Percentiles rank a stretch among this genome's conserved stretches.
Evolutionary conservation across 2,797 vertebrate genomes (phyloP).

Genomic region (Myripristis jacobus): DNA sequence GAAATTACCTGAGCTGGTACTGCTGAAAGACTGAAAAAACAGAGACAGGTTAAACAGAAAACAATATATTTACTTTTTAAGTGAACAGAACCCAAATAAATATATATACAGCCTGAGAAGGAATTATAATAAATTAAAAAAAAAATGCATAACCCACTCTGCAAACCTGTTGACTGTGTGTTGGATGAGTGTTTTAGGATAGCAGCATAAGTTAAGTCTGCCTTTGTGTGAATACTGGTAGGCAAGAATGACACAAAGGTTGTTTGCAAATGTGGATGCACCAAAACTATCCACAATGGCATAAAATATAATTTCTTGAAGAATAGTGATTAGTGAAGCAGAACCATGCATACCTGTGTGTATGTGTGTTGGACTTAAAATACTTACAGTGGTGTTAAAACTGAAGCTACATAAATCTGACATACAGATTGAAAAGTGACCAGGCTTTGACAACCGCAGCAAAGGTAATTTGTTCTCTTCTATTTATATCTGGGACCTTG

Average conservation of each 20-base stretch:
- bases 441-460: background rate
- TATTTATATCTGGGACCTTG: conserved; percentile 63
- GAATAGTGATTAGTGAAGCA: background rate
- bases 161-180: too few relatives aligned
- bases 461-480: conserved; percentile 35
- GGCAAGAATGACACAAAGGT: background rate
- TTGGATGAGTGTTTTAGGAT: too few relatives aligned
- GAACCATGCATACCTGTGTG: background rate
- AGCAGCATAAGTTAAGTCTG: background rate
- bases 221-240: background rate
- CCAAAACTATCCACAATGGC: background rate
- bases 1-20: conserved; percentile 18
- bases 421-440: conserved; percentile 6
- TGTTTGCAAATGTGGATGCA: background rate
- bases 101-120: background rate
- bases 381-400: background rate
- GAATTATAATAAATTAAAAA: background rate
- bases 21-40: background rate
- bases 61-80: too few relatives aligned
- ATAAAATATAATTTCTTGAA: background rate
- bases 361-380: background rate
- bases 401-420: background rate
- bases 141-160: background rate
- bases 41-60: background rate
- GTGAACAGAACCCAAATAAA: background rate